Evolutionary conservation across 2,113 vertebrate genomes (phyloP).

Genomic region (Stigmatopora nigra): DNA sequence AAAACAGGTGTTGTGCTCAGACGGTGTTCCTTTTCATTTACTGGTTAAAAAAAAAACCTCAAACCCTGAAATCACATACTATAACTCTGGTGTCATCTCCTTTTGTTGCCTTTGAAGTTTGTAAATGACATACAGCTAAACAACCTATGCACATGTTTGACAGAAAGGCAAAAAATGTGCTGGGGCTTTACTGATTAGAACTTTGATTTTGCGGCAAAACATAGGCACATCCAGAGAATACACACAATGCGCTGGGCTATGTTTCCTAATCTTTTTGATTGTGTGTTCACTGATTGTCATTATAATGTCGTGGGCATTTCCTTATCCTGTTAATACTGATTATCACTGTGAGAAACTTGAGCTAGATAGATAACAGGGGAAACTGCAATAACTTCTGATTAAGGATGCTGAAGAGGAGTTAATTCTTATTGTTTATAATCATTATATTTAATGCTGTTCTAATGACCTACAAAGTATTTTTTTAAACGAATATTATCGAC

Average conservation of each 20-base stretch:
- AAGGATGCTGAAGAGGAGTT: constrained; percentile 32
- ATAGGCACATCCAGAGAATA: constrained; percentile 13
- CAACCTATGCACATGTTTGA: constrained; percentile 45
- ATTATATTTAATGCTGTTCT: neutral
- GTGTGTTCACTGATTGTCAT: constrained; percentile 22
- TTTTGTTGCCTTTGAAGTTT: constrained; percentile 47
- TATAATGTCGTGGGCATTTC: constrained; percentile 26
- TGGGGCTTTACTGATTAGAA: constrained; percentile 19
- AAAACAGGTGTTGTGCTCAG: constrained; percentile 49
- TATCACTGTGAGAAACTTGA: constrained; percentile 44
- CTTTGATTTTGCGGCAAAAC: constrained; percentile 24
- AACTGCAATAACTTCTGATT: constrained; percentile 21
- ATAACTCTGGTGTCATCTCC: constrained; percentile 48
- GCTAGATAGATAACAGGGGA: constrained; percentile 33
- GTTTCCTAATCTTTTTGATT: constrained; percentile 29
- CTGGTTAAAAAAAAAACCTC: constrained; percentile 30
- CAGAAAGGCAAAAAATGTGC: constrained; percentile 22
- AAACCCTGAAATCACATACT: constrained; percentile 55
- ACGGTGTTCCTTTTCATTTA: constrained; percentile 52
- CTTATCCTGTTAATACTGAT: constrained; percentile 43
- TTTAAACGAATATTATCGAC: neutral
- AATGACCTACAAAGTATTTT: neutral
- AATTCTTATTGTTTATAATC: neutral
- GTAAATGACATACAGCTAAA: constrained; percentile 43
- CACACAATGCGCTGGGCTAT: constrained; percentile 2